Percentiles rank a stretch among this genome's conserved stretches.
These are phyloP conservation scores for Thalassophryne amazonica DNA, from an alignment of 2,797 vertebrate species.

Conservation along the genomic window DNA sequence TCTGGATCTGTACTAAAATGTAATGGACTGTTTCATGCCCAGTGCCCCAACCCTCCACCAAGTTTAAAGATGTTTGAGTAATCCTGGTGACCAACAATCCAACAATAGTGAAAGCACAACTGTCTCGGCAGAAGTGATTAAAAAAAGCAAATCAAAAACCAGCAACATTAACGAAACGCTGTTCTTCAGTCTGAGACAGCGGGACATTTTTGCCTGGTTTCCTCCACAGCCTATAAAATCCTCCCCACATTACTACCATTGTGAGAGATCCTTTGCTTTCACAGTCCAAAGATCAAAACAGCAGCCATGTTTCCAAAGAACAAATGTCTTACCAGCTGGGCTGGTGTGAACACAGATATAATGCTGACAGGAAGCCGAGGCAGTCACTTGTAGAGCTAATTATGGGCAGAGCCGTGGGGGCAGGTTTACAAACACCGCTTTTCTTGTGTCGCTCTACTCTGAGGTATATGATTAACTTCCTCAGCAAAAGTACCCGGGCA, in stretches of 20 bases:
- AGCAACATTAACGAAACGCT: constrained; percentile 17
- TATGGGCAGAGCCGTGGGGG: constrained; percentile 72
- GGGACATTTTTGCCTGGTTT: constrained; percentile 57
- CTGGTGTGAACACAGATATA: constrained; percentile 79
- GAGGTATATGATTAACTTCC: constrained; percentile 83
- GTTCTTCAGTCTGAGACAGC: constrained; percentile 43
- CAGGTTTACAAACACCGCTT: constrained; percentile 79
- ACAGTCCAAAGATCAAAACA: constrained; percentile 84
- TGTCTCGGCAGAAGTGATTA: constrained; percentile 13
- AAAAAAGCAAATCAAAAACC: constrained; percentile 31
- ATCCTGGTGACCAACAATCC: too few relatives aligned
- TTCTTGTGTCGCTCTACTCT: constrained; percentile 73
- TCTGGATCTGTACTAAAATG: too few relatives aligned
- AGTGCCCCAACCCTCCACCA: too few relatives aligned
- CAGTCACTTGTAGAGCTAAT: constrained; percentile 81
- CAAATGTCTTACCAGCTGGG: constrained; percentile 76
- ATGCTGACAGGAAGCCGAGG: constrained; percentile 81
- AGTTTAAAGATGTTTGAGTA: too few relatives aligned
- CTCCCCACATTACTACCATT: constrained; percentile 72
- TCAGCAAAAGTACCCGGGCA: constrained; percentile 68
- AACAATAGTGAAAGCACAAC: too few relatives aligned
- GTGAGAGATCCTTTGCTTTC: constrained; percentile 76
- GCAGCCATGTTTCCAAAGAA: constrained; percentile 77
- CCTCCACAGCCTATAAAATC: constrained; percentile 66
- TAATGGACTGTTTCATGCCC: too few relatives aligned